These are phyloP conservation scores for Oscheius onirici DNA, from an alignment of 2,888 invertebrate species.

Conservation along the genomic window DNA sequence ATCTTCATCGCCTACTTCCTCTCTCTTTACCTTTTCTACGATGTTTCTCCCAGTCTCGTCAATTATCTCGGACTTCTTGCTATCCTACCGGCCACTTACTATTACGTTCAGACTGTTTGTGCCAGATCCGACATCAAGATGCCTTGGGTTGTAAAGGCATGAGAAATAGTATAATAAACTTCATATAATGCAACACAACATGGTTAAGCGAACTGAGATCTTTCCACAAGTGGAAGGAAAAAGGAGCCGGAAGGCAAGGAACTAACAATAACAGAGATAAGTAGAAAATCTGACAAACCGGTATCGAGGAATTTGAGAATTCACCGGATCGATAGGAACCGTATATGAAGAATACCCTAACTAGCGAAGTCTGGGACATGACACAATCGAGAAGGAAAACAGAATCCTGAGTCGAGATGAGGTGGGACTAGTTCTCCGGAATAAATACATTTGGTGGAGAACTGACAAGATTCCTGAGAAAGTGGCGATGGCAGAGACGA, in stretches of 20 bases:
- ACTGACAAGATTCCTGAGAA: too few relatives aligned
- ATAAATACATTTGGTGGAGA: too few relatives aligned
- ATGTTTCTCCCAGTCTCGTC: slow-evolving; percentile 55
- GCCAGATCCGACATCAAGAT: slow-evolving; percentile 2
- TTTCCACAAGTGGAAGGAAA: background rate
- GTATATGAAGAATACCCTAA: too few relatives aligned
- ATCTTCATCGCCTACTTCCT: slow-evolving; percentile 62
- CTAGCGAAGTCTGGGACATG: too few relatives aligned
- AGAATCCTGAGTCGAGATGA: too few relatives aligned
- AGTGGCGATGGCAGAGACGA: too few relatives aligned
- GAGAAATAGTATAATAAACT: background rate
- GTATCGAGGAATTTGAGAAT: too few relatives aligned
- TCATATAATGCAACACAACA: background rate
- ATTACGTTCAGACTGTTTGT: slow-evolving; percentile 14
- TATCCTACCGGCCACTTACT: slow-evolving; percentile 36
- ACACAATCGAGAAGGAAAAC: too few relatives aligned
- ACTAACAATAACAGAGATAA: background rate
- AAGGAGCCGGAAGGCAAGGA: background rate
- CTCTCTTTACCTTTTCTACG: slow-evolving; percentile 67
- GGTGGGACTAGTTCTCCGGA: too few relatives aligned
- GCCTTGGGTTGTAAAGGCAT: slow-evolving; percentile 29
- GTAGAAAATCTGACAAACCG: background rate
- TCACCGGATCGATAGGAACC: too few relatives aligned
- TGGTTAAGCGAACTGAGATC: background rate
- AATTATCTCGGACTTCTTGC: slow-evolving; percentile 53